Evolutionary conservation across 2,888 invertebrate species (phyloP), one percentile per base, ranked within the genome.

Genomic region (Anodontia alba): DNA sequence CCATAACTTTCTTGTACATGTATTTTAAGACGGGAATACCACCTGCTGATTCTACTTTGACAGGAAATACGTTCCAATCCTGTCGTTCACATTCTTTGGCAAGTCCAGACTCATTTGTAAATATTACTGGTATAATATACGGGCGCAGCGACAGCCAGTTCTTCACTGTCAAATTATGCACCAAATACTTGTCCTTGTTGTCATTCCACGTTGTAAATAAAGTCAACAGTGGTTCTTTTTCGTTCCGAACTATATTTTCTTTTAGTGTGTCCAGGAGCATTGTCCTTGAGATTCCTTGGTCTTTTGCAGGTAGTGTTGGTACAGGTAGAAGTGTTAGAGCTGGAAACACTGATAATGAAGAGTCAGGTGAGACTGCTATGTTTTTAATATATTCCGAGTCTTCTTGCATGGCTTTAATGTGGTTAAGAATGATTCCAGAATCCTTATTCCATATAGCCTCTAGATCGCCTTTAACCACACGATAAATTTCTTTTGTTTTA

Each of bases 1-100:
- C 67, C 82, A 88, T 88, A 10, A 84, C 89, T 43, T 91, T 88
- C 36, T 80, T 71, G 70, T 87, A 92, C 92, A 92, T 92, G 66
- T 89, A 81, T 71, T 91, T 90, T 42, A 92, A 70, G 20, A 92
- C 83, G 1, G 92, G 92, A 67, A 88, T 82, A 0, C 89, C 88
- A 49, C 79, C 84, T 7, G 88, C 87, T 2, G 88, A 83, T 31
- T 81, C 80, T 1, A 73, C 76, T 51, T 72, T 74, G 7, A 90
- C 74, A 29, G 88, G 89, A 43, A 89, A 73, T 1, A 83, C 79
- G 29, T 82, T 73, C 88, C 89, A 90, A 33, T 90, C 91, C 29
- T 49, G 62, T 29, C 68, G 26, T 10, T n/a, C 23, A 26, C 84
- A 85, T 42, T 82, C 57, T 8, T 79, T 70, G 2, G 77, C 79